Evolutionary conservation across 2,888 invertebrate species (phyloP).

Genomic region (Caradrina kadenii): DNA sequence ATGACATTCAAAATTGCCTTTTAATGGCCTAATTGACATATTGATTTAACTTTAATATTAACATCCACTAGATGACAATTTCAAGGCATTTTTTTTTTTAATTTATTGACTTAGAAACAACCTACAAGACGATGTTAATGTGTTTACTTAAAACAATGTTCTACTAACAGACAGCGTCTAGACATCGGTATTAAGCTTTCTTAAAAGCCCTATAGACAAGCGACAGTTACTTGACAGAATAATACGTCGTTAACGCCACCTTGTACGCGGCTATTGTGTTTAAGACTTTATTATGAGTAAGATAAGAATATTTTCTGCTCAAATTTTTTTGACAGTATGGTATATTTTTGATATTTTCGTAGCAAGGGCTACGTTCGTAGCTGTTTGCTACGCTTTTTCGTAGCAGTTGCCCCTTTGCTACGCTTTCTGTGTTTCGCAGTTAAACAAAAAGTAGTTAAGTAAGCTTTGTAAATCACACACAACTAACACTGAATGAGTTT

Average conservation of each 20-base stretch:
- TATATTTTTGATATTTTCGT: conserved; percentile 6
- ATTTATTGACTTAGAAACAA: conserved; percentile 9
- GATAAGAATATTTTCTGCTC: conserved; percentile 11
- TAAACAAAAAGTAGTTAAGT: too few species aligned
- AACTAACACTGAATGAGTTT: neutral
- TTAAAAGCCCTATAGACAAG: conserved; percentile 33
- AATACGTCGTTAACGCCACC: conserved; percentile 27
- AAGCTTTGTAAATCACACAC: neutral
- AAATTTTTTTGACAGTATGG: neutral
- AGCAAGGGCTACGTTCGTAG: conserved; percentile 4
- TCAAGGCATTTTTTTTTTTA: neutral
- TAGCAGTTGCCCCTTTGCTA: conserved; percentile 1
- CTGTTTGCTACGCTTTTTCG: conserved; percentile 24
- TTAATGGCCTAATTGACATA: too few species aligned
- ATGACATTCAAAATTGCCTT: too few species aligned
- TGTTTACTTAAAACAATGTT: conserved; percentile 9
- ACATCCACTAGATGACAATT: too few species aligned
- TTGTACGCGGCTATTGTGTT: conserved; percentile 19
- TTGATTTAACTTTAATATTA: too few species aligned
- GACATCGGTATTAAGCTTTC: conserved; percentile 26
- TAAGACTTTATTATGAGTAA: conserved; percentile 5
- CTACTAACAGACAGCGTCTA: conserved; percentile 43
- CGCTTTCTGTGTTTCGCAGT: neutral
- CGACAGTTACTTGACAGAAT: conserved; percentile 48
- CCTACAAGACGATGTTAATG: conserved; percentile 8